phyloP scores from a whole-genome alignment of 2,888 invertebrate genomes.

The Exephanes ischioxanthus region DNA sequence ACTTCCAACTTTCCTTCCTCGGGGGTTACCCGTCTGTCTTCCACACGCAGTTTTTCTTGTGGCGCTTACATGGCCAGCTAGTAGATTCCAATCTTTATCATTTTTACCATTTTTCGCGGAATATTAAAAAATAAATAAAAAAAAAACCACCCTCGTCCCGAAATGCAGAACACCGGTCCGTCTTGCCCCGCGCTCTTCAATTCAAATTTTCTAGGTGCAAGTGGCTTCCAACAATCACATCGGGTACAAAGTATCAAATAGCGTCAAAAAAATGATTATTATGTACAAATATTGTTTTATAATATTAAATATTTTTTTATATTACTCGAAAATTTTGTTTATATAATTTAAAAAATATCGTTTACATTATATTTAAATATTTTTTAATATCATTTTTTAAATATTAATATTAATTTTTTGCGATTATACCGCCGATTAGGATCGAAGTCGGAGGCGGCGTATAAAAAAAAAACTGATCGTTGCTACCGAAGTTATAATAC shows the following conservation, averaged over 20 bases:
- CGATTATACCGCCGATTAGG: background rate
- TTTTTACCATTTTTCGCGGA: background rate
- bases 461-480: background rate
- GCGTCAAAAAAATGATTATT: too few relatives aligned
- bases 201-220: too few relatives aligned
- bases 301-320: background rate
- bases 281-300: too few relatives aligned
- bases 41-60: background rate
- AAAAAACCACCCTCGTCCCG: too few relatives aligned
- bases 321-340: too few relatives aligned
- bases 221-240: too few relatives aligned
- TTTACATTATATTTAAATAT: too few relatives aligned
- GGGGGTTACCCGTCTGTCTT: conserved; percentile 10
- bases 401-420: background rate
- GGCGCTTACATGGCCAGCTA: background rate
- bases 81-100: too few relatives aligned
- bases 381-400: background rate
- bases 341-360: too few relatives aligned
- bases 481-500: conserved; percentile 31
- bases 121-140: background rate
- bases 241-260: too few relatives aligned
- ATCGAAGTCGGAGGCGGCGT: background rate
- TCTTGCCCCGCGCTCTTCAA: too few relatives aligned
- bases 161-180: too few relatives aligned
- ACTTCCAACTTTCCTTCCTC: conserved; percentile 19